Evolutionary conservation across 1,140 invertebrate species (phyloP), one percentile per base, ranked within the genome.

Genomic region (Lasaia peninsularis): DNA sequence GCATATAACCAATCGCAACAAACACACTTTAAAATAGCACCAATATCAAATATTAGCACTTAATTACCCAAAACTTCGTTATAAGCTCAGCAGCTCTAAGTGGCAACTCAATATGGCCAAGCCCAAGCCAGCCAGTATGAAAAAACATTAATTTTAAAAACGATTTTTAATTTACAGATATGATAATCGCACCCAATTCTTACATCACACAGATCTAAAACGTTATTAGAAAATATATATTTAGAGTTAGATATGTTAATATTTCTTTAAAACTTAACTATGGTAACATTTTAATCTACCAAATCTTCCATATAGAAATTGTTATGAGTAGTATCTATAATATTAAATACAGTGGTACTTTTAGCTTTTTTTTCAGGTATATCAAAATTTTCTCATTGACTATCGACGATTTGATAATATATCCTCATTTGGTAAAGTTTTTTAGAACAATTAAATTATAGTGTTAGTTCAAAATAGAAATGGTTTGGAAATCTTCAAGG

Each of bases 11-110:
- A 57, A 72, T 72, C 51, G 57, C 52, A 62, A 74, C 76, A 80
- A 57, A 79, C 69, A 71, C 65, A 66, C 67, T 64, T 67, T 61
- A 79, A 79, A 87, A 84, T 87, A 87, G 84, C 81, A 87, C 81
- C 84, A 87, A 87, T 82, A 78, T 72, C 75, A 72, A 79, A 82
- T 78, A 81, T 82, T 65, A 82, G 78, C 73, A 80, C 73, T 63
- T 76, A 59, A 52, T 56, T 51, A 60, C 49, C 51, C 55, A 65
- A 64, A 69, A 66, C 24, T 58, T 56, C 50, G 40, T 58, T 59
- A 59, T 59, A 61, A 70, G 57, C 61, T n/a, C n/a, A n/a, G n/a
- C n/a, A n/a, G n/a, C n/a, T n/a, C n/a, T 66, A 68, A 7, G 5
- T 3, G 8, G 65, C 65, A 66, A 75, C 61, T 65, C 56, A 62